Conservation (phyloP, 2,113 vertebrate genomes). For the Python bivittatus region DNA sequence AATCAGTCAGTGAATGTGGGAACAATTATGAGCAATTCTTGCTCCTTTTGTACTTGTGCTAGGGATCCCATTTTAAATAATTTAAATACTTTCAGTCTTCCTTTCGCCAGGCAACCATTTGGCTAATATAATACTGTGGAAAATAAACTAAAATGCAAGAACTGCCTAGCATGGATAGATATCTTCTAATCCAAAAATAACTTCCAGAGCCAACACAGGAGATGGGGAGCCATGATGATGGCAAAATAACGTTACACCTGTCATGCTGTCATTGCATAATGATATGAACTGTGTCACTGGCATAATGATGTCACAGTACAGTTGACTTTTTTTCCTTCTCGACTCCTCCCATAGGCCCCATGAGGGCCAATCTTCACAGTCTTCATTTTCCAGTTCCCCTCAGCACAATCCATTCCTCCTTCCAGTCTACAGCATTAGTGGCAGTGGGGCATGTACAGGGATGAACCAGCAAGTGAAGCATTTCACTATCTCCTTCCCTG, state of each 20-base stretch:
- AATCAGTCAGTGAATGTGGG: neutral
- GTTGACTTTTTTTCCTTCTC: too few relatives aligned
- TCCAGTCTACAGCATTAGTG: neutral
- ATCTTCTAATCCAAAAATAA: neutral
- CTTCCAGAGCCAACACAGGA: neutral
- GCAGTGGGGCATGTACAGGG: neutral
- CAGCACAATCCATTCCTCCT: neutral
- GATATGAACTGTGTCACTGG: neutral
- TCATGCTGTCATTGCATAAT: neutral
- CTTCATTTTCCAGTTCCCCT: neutral
- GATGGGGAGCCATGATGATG: neutral
- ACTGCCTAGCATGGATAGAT: neutral
- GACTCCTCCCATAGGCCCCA: too few relatives aligned
- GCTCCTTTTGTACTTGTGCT: neutral
- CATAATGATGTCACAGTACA: neutral
- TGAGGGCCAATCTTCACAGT: too few relatives aligned
- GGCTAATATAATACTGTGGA: neutral
- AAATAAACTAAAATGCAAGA: neutral
- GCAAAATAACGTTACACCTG: neutral
- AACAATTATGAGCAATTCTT: constrained; percentile 17
- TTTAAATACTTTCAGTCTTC: neutral
- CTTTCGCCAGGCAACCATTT: neutral
- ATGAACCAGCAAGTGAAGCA: neutral
- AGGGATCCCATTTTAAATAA: neutral
- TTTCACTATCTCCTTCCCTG: neutral